These are phyloP conservation scores for Palaemon carinicauda DNA, from an alignment of 1,140 invertebrate species.

Conservation along the genomic window DNA sequence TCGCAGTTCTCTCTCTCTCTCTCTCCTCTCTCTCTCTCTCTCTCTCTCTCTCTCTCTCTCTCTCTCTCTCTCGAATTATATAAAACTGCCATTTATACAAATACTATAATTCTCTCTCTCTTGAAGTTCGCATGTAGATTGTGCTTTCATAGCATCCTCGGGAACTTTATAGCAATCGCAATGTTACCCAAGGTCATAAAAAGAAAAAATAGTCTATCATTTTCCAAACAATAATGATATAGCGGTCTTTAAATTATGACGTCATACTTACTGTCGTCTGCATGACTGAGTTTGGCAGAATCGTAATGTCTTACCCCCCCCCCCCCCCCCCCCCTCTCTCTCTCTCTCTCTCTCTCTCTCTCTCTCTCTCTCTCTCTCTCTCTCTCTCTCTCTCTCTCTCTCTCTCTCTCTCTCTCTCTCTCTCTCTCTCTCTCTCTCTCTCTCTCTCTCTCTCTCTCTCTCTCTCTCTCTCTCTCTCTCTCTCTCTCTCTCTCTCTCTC, in stretches of 20 bases:
- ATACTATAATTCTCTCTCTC: too few relatives aligned
- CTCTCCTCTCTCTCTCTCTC: too few relatives aligned
- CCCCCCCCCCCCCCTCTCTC: slow-evolving; percentile 7
- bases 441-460: background rate
- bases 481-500: background rate
- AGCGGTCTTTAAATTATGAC: too few relatives aligned
- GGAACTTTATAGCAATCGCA: background rate
- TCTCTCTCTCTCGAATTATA: too few relatives aligned
- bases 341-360: slow-evolving; percentile 19
- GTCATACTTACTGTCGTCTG: too few relatives aligned
- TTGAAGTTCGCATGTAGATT: too few relatives aligned
- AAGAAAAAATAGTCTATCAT: too few relatives aligned
- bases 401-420: background rate
- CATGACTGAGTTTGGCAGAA: background rate
- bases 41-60: too few relatives aligned
- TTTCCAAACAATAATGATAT: too few relatives aligned
- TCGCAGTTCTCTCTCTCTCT: too few relatives aligned
- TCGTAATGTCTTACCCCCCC: background rate
- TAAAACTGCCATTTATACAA: too few relatives aligned
- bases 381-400: too few relatives aligned
- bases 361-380: background rate
- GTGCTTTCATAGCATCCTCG: background rate
- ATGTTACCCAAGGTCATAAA: background rate
- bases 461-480: background rate
- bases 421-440: background rate